phyloP scores from a whole-genome alignment of 1,140 invertebrate genomes.

The Solenopsis invicta region DNA sequence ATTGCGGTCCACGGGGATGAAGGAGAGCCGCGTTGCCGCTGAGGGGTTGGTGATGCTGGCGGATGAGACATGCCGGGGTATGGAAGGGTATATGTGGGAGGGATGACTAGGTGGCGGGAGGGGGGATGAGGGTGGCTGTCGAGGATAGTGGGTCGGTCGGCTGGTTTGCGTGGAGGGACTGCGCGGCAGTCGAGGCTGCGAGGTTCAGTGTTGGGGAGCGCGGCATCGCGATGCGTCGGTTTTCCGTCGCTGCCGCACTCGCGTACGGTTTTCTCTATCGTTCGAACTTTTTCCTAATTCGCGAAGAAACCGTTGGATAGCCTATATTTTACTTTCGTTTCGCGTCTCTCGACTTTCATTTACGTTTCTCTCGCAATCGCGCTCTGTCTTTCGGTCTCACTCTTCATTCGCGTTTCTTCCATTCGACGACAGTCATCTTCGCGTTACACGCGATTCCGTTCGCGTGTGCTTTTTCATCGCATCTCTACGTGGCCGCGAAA shows the following conservation, averaged over 20 bases:
- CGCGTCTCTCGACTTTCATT: background rate
- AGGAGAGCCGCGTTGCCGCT: constrained; percentile 59
- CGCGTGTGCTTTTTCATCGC: background rate
- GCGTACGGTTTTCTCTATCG: constrained; percentile 69
- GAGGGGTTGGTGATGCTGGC: constrained; percentile 68
- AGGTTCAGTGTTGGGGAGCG: constrained; percentile 85
- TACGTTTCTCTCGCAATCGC: background rate
- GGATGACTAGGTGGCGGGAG: constrained; percentile 70
- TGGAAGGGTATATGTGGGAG: constrained; percentile 71
- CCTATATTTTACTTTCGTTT: constrained; percentile 24
- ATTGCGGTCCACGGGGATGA: constrained; percentile 82
- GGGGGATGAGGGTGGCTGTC: constrained; percentile 75
- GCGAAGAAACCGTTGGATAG: constrained; percentile 41
- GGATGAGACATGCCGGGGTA: constrained; percentile 64
- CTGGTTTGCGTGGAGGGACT: constrained; percentile 84
- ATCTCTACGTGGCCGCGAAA: background rate
- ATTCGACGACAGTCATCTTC: background rate
- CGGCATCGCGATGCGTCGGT: constrained; percentile 85
- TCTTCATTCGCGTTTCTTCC: background rate
- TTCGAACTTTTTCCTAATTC: constrained; percentile 62
- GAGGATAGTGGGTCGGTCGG: constrained; percentile 81
- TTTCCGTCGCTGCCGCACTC: constrained; percentile 80
- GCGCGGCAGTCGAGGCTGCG: constrained; percentile 84
- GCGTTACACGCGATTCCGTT: constrained; percentile 7
- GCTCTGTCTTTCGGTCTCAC: background rate